Evolutionary conservation across 2,888 invertebrate species (phyloP).

Genomic region (Drosophila anomalata): DNA sequence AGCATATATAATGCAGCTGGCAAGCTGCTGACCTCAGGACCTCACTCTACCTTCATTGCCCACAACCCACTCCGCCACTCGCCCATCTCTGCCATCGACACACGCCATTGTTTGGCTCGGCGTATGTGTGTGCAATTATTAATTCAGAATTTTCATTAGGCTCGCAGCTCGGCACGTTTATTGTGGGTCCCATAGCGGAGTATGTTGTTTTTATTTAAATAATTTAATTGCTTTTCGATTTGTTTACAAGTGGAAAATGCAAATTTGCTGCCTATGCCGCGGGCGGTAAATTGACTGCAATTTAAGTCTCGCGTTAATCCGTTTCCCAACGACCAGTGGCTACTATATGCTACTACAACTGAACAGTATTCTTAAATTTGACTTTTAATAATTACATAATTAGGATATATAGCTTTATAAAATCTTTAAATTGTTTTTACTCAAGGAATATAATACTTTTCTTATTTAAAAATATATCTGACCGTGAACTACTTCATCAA

Average conservation of each 20-base stretch:
- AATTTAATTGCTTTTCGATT: slow-evolving; percentile 79
- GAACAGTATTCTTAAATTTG: not conserved
- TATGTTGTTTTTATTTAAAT: slow-evolving; percentile 76
- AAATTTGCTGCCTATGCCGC: slow-evolving; percentile 67
- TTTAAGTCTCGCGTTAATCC: slow-evolving; percentile 63
- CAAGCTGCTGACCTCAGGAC: slow-evolving; percentile 13
- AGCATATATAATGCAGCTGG: slow-evolving; percentile 53
- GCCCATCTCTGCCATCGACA: not conserved
- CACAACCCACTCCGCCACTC: not conserved
- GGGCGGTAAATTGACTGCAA: slow-evolving; percentile 75
- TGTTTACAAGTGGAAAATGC: slow-evolving; percentile 77
- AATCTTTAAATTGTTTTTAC: too few species aligned
- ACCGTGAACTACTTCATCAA: not conserved
- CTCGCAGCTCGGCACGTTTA: slow-evolving; percentile 44
- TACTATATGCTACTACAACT: too few species aligned
- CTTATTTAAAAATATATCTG: not conserved
- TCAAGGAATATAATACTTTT: too few species aligned
- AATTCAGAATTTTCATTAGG: slow-evolving; percentile 75
- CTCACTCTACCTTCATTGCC: not conserved
- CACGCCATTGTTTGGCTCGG: slow-evolving; percentile 22
- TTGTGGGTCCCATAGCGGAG: slow-evolving; percentile 39
- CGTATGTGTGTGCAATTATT: slow-evolving; percentile 65
- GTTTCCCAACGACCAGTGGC: slow-evolving; percentile 20
- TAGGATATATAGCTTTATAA: not conserved
- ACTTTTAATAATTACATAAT: not conserved